Conservation (phyloP, 92 coral and sea anemone species). For the Porites rus region DNA sequence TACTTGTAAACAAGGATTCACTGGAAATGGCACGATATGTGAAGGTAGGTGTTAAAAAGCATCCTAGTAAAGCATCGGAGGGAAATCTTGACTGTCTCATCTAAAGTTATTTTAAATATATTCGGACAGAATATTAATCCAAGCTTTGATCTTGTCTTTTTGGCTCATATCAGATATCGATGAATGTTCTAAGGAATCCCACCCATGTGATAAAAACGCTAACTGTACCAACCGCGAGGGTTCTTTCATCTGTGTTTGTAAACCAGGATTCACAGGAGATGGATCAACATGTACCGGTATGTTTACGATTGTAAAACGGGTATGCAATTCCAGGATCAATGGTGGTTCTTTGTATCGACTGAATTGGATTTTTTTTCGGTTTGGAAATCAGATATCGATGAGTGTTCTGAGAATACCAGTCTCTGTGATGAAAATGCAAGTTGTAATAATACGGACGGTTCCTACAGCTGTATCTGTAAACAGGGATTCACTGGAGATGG, state of each 20-base stretch:
- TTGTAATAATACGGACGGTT: constrained; percentile 44
- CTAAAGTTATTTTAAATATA: too few species aligned
- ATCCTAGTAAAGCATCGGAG: too few species aligned
- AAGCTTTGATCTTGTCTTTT: not conserved
- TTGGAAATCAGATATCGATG: constrained; percentile 37
- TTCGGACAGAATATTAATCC: too few species aligned
- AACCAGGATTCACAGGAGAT: constrained; percentile 43
- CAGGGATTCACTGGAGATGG: constrained; percentile 39
- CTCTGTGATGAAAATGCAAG: constrained; percentile 30
- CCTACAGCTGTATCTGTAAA: constrained; percentile 32
- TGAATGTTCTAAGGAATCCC: constrained; percentile 50
- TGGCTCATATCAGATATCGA: too few species aligned
- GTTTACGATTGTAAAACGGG: too few species aligned
- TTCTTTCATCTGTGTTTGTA: constrained; percentile 55
- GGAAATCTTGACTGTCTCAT: too few species aligned
- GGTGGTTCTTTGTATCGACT: too few species aligned
- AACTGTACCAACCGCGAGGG: constrained; percentile 45
- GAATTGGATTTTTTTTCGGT: too few species aligned
- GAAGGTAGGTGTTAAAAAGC: not conserved
- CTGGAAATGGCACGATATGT: constrained; percentile 56
- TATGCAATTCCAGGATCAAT: too few species aligned
- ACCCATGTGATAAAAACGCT: constrained; percentile 57
- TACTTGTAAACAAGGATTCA: constrained; percentile 64
- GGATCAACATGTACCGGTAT: constrained; percentile 40
- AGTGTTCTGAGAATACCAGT: not conserved